Evolutionary conservation across 1,140 invertebrate genomes (phyloP).

Genomic region (Holcopasites calliopsidis): DNA sequence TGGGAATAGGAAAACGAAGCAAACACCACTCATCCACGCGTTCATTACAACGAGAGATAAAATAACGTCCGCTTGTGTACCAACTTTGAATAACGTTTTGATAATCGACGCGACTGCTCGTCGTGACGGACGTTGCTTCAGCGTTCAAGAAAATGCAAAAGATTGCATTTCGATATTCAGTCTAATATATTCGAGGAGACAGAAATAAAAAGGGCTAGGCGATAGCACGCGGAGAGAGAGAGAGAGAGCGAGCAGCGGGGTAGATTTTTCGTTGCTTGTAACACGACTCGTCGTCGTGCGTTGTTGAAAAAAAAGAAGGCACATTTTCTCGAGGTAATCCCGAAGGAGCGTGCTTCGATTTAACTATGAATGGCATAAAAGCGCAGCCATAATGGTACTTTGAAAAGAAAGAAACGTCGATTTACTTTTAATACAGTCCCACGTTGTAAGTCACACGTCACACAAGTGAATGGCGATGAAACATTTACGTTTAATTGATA

Average conservation of each 20-base stretch:
- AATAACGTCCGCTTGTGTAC: slow-evolving; percentile 19
- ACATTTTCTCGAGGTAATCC: neutral
- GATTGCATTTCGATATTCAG: too few relatives aligned
- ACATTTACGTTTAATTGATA: slow-evolving; percentile 68
- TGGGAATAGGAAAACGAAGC: slow-evolving; percentile 40
- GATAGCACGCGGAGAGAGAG: neutral
- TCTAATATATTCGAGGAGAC: neutral
- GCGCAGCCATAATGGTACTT: slow-evolving; percentile 53
- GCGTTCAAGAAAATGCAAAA: neutral
- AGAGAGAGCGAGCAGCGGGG: neutral
- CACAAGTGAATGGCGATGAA: slow-evolving; percentile 40
- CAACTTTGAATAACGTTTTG: slow-evolving; percentile 16
- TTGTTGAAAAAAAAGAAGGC: slow-evolving; percentile 8
- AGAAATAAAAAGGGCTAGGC: neutral
- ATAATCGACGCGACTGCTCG: slow-evolving; percentile 6
- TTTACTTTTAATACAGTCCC: slow-evolving; percentile 66
- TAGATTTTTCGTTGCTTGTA: slow-evolving; percentile 29
- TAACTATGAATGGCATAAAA: slow-evolving; percentile 24
- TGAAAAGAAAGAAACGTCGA: slow-evolving; percentile 43
- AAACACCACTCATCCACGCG: neutral
- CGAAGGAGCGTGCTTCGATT: slow-evolving; percentile 23
- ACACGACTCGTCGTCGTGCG: slow-evolving; percentile 26
- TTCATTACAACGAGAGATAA: neutral
- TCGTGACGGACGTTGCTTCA: neutral
- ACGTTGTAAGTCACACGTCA: slow-evolving; percentile 75